A percentile compares a stretch with the other conserved stretches of the same genome.
phyloP scores from a whole-genome alignment of 2,888 invertebrate species.

The Melanotus villosus region DNA sequence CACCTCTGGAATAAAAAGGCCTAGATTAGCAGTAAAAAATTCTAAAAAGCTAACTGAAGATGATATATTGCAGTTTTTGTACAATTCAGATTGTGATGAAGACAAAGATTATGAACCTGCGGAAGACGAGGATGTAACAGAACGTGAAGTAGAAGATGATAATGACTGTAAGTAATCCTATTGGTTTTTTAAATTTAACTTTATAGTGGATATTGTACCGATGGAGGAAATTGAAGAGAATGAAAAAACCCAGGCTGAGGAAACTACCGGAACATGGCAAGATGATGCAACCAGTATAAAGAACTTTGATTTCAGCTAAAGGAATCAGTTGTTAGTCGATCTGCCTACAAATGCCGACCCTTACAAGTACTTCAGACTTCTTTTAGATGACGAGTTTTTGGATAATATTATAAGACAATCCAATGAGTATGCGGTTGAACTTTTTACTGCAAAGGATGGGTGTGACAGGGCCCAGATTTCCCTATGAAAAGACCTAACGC shows the following conservation, averaged over 20 bases:
- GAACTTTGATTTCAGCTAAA: neutral
- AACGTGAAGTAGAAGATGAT: neutral
- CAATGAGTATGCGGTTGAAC: neutral
- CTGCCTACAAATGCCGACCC: neutral
- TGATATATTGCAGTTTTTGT: neutral
- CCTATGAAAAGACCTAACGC: constrained; percentile 53
- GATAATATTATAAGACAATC: too few species aligned
- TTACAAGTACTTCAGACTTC: neutral
- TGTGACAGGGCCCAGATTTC: constrained; percentile 43
- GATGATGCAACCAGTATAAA: neutral
- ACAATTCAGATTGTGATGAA: neutral
- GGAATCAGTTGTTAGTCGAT: neutral
- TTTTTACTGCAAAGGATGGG: neutral
- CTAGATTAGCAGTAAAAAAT: neutral
- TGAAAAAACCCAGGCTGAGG: neutral
- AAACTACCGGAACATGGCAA: neutral
- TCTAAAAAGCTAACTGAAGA: neutral
- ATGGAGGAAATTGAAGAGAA: neutral
- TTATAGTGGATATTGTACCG: neutral
- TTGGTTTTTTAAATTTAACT: neutral
- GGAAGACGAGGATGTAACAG: neutral
- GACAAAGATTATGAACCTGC: neutral
- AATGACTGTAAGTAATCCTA: neutral
- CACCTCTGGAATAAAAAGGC: constrained; percentile 1
- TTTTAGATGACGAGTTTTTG: too few species aligned